phyloP scores from a whole-genome alignment of 2,113 vertebrate species.

The Tonatia bakeri region DNA sequence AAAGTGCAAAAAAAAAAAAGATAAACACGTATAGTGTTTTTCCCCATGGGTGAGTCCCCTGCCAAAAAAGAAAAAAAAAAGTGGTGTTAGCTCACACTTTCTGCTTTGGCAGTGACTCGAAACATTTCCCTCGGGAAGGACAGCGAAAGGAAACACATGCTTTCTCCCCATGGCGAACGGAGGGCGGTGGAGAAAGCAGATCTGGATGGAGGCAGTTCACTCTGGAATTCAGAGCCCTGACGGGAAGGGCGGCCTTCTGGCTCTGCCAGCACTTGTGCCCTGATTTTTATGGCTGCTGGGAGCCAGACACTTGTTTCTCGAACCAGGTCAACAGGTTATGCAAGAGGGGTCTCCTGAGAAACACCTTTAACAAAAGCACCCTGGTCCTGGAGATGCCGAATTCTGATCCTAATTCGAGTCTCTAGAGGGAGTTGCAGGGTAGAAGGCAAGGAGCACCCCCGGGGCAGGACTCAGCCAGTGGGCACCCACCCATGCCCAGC shows the following conservation, averaged over 20 bases:
- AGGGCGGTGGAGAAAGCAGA: background rate
- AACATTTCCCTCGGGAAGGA: background rate
- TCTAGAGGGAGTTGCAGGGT: background rate
- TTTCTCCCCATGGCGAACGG: background rate
- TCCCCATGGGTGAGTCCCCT: background rate
- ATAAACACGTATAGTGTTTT: background rate
- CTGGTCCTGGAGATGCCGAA: background rate
- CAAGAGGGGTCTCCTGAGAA: constrained; percentile 33
- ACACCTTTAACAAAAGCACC: background rate
- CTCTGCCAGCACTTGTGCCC: background rate
- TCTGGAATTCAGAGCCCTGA: background rate
- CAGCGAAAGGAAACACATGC: background rate
- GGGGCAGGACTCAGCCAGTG: background rate
- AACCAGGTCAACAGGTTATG: background rate
- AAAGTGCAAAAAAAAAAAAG: background rate
- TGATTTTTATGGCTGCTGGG: background rate
- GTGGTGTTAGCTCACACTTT: background rate
- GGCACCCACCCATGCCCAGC: fast-evolving
- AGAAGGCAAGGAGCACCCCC: fast-evolving
- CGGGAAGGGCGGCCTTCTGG: background rate
- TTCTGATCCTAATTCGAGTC: background rate
- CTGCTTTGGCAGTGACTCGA: background rate
- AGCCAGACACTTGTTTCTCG: background rate
- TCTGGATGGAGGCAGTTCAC: background rate
- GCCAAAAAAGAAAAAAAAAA: background rate